Base-by-base conservation (phyloP, 2,888 invertebrate genomes). In the Scaeva pyrastri region DNA sequence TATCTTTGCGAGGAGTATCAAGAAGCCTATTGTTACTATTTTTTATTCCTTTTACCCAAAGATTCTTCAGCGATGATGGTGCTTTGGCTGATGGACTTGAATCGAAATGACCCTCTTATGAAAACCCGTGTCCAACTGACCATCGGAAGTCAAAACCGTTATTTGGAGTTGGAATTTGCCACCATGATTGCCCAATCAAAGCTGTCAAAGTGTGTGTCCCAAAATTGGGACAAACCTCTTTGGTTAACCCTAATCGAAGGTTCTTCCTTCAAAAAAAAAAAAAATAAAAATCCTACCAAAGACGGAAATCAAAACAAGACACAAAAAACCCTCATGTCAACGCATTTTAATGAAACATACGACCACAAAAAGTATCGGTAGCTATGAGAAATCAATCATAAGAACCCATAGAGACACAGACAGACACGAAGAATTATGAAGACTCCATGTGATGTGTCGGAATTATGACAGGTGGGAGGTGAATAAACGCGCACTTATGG, bases 251-350 rank as follows among this genome's bases (percentile, higher is more conserved):
- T 43, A 10, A 41, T 1, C 36, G 19, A 39, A 31, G 26, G 39
- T 56, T 36, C 36, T 39, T 31, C 6, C 8, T 26, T 55, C 10
- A 14, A 16, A 14, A 41, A 12, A 23, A n/a, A 11, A n/a, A n/a
- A n/a, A n/a, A n/a, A n/a, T n/a, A n/a, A n/a, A n/a, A n/a, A n/a
- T n/a, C n/a, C n/a, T n/a, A n/a, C n/a, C n/a, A n/a, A n/a, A n/a
- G 73, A 58, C 75, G 84, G 80, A 85, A 85, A 85, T 62, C 45
- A 43, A 66, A n/a, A n/a, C n/a, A n/a, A n/a, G n/a, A 48, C 55
- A 60, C 43, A 16, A 56, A 36, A 36, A 21, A 60, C 5, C 12
- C 68, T 50, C 62, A 19, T 39, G 70, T 80, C 60, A 66, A 84
- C 71, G 75, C 84, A 71, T 74, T 68, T 74, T 83, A 64, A 74